These are phyloP conservation scores for Cheilinus undulatus DNA, from an alignment of 2,113 vertebrate genomes.

Conservation along the genomic window DNA sequence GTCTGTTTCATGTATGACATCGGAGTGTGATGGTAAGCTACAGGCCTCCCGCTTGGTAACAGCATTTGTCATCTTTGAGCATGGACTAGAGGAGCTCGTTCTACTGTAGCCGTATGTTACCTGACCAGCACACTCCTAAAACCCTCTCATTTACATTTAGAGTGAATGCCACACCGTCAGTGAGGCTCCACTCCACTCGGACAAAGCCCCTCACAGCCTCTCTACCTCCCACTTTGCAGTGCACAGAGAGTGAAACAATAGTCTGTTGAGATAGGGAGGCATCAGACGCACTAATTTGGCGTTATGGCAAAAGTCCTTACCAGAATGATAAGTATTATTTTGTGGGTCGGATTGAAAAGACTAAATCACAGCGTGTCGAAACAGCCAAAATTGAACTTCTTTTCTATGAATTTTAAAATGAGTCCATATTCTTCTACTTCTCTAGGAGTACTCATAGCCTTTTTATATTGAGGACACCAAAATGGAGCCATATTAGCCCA, in stretches of 20 bases:
- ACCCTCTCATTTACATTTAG: constrained; percentile 87
- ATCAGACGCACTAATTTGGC: constrained; percentile 74
- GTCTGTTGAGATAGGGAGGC: constrained; percentile 57
- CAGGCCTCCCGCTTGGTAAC: constrained; percentile 32
- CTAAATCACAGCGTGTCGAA: constrained; percentile 50
- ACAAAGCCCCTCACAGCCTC: constrained; percentile 69
- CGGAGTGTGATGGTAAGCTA: constrained; percentile 35
- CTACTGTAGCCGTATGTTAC: constrained; percentile 69
- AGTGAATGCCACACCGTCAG: constrained; percentile 81
- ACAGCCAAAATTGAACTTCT: constrained; percentile 39
- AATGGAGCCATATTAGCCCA: constrained; percentile 27
- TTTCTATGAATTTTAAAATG: constrained; percentile 61
- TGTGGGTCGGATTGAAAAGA: constrained; percentile 33
- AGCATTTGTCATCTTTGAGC: constrained; percentile 70
- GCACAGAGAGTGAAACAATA: constrained; percentile 71
- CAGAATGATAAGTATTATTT: constrained; percentile 59
- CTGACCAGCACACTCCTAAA: constrained; percentile 76
- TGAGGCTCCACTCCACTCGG: constrained; percentile 66
- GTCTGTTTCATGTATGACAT: constrained; percentile 32
- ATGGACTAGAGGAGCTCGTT: constrained; percentile 59
- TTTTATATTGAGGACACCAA: constrained; percentile 15
- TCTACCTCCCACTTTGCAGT: constrained; percentile 61
- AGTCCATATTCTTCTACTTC: constrained; percentile 15
- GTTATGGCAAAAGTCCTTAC: constrained; percentile 52
- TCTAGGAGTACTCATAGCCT: not conserved